Conservation (phyloP, 2,797 vertebrate genomes). For the Coracias cyanogaster region DNA sequence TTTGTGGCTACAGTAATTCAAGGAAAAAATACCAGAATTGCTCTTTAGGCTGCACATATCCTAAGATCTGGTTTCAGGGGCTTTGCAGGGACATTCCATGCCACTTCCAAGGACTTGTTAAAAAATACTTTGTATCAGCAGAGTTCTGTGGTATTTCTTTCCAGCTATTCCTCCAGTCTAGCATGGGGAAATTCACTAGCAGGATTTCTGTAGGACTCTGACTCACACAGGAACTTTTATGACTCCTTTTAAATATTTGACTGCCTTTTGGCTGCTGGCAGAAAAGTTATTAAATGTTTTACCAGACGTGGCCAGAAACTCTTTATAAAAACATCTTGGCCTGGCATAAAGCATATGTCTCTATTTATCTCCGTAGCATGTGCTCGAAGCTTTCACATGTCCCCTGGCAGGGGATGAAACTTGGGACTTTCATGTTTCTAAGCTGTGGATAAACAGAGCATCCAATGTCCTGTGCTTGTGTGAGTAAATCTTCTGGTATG, state of each 20-base stretch:
- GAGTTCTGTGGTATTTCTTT: conserved; percentile 12
- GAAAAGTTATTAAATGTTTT: conserved; percentile 55
- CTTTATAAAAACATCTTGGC: conserved; percentile 54
- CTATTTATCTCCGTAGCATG: conserved; percentile 40
- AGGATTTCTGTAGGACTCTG: conserved; percentile 6
- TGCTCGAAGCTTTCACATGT: conserved; percentile 33
- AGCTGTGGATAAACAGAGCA: conserved; percentile 36
- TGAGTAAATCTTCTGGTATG: conserved; percentile 8
- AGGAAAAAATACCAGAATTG: background rate
- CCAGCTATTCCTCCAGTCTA: conserved; percentile 11
- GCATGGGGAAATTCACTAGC: background rate
- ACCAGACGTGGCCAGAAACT: conserved; percentile 53
- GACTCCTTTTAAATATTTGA: conserved; percentile 64
- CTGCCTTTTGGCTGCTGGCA: conserved; percentile 64
- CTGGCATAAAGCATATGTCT: conserved; percentile 58
- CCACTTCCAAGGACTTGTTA: conserved; percentile 15
- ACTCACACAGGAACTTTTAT: conserved; percentile 41
- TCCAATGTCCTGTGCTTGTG: background rate
- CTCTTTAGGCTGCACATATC: background rate
- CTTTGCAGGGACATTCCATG: background rate
- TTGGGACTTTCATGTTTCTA: conserved; percentile 24
- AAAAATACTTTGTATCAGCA: conserved; percentile 5
- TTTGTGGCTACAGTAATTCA: background rate
- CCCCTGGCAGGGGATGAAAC: conserved; percentile 21
- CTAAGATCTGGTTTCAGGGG: background rate